Conservation (phyloP, 2,888 invertebrate species). For the Dynastes maya region DNA sequence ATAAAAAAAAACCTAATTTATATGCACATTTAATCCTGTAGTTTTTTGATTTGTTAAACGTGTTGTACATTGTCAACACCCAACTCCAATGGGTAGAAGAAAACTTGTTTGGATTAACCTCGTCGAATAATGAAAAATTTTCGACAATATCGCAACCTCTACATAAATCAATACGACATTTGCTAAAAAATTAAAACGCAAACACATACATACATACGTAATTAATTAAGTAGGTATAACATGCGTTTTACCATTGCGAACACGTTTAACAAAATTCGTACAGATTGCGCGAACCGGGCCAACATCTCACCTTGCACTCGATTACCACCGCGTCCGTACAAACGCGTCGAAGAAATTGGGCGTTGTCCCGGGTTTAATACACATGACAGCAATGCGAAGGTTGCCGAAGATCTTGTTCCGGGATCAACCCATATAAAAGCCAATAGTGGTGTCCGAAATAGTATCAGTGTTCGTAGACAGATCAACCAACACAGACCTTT, state of each 20-base stretch:
- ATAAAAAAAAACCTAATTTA: not conserved
- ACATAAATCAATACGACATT: conserved; percentile 39
- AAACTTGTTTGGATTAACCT: conserved; percentile 8
- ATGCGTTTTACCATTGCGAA: conserved; percentile 37
- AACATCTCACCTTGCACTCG: conserved; percentile 47
- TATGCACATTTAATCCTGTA: not conserved
- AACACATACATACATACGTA: conserved; percentile 13
- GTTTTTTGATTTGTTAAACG: not conserved
- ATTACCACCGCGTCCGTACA: conserved; percentile 14
- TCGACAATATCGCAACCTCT: conserved; percentile 29
- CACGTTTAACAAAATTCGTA: conserved; percentile 38
- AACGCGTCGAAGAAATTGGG: conserved; percentile 49
- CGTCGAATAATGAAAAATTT: conserved; percentile 14
- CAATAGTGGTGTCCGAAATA: conserved; percentile 10
- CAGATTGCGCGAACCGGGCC: conserved; percentile 12
- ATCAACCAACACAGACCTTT: conserved; percentile 70
- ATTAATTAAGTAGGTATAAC: not conserved
- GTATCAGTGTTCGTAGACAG: conserved; percentile 51
- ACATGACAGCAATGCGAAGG: conserved; percentile 48
- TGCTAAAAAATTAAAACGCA: conserved; percentile 7
- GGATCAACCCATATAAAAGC: conserved; percentile 46
- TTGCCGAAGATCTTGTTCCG: conserved; percentile 45
- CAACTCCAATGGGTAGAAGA: not conserved
- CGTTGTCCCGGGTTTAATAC: conserved; percentile 39
- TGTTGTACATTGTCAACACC: not conserved